Percentiles rank a stretch among this genome's conserved stretches.
Evolutionary conservation across 2,113 vertebrate species (phyloP).

Genomic region (Hylia prasina): DNA sequence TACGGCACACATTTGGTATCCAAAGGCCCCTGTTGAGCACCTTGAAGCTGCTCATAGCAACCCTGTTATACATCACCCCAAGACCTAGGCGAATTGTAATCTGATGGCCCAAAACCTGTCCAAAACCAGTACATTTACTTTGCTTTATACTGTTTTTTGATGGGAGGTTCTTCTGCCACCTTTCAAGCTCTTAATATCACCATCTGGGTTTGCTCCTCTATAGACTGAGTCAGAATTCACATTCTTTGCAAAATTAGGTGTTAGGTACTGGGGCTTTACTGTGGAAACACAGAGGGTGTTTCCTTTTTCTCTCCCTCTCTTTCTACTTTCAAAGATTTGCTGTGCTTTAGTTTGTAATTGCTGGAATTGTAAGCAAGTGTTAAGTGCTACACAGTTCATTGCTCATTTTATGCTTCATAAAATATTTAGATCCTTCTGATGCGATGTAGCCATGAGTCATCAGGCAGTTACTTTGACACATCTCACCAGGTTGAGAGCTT

Average conservation of each 20-base stretch:
- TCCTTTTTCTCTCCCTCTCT: neutral
- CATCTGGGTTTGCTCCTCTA: rapidly evolving
- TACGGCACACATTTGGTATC: neutral
- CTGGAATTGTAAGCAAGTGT: slow-evolving; percentile 14
- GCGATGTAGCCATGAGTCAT: slow-evolving; percentile 34
- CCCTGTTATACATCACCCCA: rapidly evolving
- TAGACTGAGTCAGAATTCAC: neutral
- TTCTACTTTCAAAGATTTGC: neutral
- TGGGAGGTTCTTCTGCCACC: neutral
- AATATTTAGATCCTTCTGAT: slow-evolving; percentile 48
- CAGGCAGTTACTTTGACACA: slow-evolving; percentile 8
- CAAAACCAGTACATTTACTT: neutral
- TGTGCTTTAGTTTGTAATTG: slow-evolving; percentile 5
- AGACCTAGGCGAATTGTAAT: rapidly evolving
- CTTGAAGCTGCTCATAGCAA: neutral
- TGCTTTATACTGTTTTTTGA: neutral
- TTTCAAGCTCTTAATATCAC: neutral
- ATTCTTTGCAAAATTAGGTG: neutral
- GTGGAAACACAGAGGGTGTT: neutral
- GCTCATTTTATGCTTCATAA: slow-evolving; percentile 42
- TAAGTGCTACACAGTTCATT: slow-evolving; percentile 32
- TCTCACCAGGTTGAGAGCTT: neutral
- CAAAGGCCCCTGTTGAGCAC: neutral
- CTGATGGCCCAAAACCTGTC: neutral
- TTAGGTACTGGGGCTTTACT: neutral